Evolutionary conservation across 2,113 vertebrate species (phyloP).

Genomic region (Tautogolabrus adspersus): DNA sequence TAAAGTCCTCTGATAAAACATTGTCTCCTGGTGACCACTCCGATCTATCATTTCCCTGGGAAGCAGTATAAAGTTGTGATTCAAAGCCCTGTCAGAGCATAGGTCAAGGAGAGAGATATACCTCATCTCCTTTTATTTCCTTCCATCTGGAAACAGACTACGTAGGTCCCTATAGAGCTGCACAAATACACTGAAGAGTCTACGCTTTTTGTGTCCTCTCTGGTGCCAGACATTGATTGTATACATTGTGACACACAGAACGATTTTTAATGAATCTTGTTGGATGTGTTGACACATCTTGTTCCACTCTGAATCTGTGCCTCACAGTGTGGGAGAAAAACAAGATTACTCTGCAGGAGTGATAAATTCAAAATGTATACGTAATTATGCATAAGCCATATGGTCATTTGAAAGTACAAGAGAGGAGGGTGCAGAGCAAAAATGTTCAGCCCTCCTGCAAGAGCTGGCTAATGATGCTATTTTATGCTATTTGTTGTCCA

Average conservation of each 20-base stretch:
- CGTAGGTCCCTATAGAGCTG: slow-evolving; percentile 20
- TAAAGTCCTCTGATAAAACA: slow-evolving; percentile 18
- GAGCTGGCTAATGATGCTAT: slow-evolving; percentile 30
- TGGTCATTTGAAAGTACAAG: slow-evolving; percentile 53
- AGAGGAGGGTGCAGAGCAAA: slow-evolving; percentile 28
- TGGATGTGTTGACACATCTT: slow-evolving; percentile 21
- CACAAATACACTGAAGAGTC: slow-evolving; percentile 12
- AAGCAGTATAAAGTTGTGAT: slow-evolving; percentile 42
- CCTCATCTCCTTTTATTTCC: slow-evolving; percentile 26
- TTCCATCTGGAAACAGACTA: slow-evolving; percentile 20
- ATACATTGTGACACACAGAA: not conserved
- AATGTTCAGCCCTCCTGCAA: slow-evolving; percentile 34
- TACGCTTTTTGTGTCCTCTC: slow-evolving; percentile 27
- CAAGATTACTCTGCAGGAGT: slow-evolving; percentile 22
- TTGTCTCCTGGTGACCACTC: slow-evolving; percentile 28
- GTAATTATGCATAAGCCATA: slow-evolving; percentile 56
- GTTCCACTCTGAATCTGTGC: slow-evolving; percentile 13
- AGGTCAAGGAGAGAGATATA: slow-evolving; percentile 47
- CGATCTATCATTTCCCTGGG: slow-evolving; percentile 38
- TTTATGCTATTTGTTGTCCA: slow-evolving; percentile 44
- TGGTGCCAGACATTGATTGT: slow-evolving; percentile 12
- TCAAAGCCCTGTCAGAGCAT: slow-evolving; percentile 41
- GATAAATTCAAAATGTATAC: slow-evolving; percentile 43
- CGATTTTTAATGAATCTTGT: slow-evolving; percentile 10
- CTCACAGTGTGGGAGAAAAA: slow-evolving; percentile 19